Base-by-base conservation (phyloP, 2,888 invertebrate genomes). In the Trachelus troglodyta region DNA sequence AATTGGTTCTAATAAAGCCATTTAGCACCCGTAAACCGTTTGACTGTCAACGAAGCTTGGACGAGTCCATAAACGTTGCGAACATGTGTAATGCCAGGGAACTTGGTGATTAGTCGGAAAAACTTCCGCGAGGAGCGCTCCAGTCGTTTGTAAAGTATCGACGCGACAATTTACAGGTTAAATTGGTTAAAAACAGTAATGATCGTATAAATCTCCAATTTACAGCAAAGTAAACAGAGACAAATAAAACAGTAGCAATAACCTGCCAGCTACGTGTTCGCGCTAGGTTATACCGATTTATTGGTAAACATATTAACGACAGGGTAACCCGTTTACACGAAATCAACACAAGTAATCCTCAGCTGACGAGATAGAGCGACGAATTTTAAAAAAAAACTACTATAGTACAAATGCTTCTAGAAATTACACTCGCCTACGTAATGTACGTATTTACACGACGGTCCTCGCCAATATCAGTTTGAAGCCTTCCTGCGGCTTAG, bases 1-100 rank as follows among this genome's bases (percentile, higher is more conserved):
- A 79, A 81, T 77, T 75, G 77, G 69, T 74, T 76, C 74, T 75
- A 80, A 82, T 77, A 79, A 79, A 77, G 40, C 78, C 69, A 69
- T 81, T 78, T 76, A 78, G 69, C 73, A 78, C 76, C 31, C 40
- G 68, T 56, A 68, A 31, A 33, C 75, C 68, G 34, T 71, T 76
- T 71, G 78, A 78, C 69, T 78, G 73, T 56, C 69, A 56, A 75
- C 12, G 75, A 75, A 33, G 74, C 15, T 34, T 12, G 12, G 40
- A 12, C 40, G 4, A 15, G 56, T 23, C 56, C 9, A 15, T 56
- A 3, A 9, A 56, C 56, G 56, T 23, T 23, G 2, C 56, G 56
- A 23, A 56, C 23, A 2, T 23, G 56, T 56, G 23, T 56, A 23
- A 23, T 23, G 23, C 23, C 9, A 9, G 56, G 1, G 9, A 56